Evolutionary conservation across 2,113 vertebrate genomes (phyloP).

Genomic region (Phocoena phocoena): DNA sequence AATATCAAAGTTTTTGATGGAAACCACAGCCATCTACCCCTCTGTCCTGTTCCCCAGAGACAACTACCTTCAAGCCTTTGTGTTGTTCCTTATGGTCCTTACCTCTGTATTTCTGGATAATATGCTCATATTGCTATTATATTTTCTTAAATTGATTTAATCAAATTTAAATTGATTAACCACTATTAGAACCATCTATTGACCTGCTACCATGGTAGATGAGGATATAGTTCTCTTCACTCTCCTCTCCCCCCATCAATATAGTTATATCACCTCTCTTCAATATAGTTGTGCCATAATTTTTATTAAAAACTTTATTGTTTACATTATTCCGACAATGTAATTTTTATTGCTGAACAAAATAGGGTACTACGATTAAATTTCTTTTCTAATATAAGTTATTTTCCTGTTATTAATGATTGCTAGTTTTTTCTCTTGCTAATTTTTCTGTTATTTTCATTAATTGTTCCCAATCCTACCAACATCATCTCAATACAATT

Average conservation of each 20-base stretch:
- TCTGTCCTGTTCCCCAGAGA: neutral
- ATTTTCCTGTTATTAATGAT: neutral
- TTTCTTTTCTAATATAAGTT: neutral
- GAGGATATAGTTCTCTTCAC: neutral
- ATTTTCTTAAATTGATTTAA: neutral
- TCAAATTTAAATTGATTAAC: neutral
- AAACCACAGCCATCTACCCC: neutral
- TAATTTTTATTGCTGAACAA: neutral
- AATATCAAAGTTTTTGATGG: neutral
- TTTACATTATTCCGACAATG: neutral
- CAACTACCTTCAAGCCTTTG: neutral
- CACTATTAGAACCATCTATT: neutral
- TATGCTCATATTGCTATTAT: neutral
- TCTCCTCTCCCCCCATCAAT: neutral
- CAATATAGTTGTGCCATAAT: neutral
- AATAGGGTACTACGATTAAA: neutral
- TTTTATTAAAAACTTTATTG: neutral
- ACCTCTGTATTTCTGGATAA: neutral
- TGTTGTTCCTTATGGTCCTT: neutral
- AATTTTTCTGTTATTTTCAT: constrained; percentile 31
- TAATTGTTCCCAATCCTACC: neutral
- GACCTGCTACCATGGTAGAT: neutral
- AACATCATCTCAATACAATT: neutral
- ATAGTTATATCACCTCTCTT: neutral
- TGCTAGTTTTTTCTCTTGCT: neutral